Percentiles rank a stretch among this genome's conserved stretches.
Evolutionary conservation across 2,797 vertebrate species (phyloP).

Genomic region (Avahi laniger): DNA sequence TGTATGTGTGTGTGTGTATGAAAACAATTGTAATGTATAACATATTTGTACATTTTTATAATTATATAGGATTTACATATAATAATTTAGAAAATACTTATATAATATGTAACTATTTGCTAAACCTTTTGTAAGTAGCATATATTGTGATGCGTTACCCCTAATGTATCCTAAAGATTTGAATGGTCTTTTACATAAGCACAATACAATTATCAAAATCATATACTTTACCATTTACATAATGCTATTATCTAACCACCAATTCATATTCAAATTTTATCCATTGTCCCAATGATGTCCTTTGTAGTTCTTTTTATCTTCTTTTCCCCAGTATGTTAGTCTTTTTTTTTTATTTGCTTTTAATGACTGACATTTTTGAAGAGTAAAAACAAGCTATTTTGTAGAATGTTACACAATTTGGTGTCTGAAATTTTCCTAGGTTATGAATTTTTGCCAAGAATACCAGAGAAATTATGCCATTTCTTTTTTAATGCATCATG

Average conservation of each 20-base stretch:
- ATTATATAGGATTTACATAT: background rate
- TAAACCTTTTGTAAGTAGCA: background rate
- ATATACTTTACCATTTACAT: background rate
- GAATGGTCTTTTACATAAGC: background rate
- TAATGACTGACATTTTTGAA: background rate
- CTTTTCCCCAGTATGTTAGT: background rate
- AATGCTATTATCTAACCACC: background rate
- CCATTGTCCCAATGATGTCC: background rate
- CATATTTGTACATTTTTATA: background rate
- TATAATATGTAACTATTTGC: background rate
- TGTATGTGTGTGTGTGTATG: background rate
- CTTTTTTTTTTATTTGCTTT: background rate
- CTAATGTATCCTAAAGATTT: background rate
- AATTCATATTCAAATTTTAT: background rate
- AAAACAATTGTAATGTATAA: background rate
- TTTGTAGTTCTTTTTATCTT: background rate
- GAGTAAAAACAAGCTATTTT: background rate
- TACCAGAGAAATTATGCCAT: background rate
- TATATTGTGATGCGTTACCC: background rate
- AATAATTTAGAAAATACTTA: background rate
- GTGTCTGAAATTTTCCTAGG: background rate
- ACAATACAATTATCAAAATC: background rate
- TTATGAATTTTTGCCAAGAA: background rate
- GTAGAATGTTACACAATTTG: background rate
- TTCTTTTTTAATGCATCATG: background rate